These are phyloP conservation scores for Aricia artaxerxes DNA, from an alignment of 2,888 invertebrate species.

Conservation along the genomic window DNA sequence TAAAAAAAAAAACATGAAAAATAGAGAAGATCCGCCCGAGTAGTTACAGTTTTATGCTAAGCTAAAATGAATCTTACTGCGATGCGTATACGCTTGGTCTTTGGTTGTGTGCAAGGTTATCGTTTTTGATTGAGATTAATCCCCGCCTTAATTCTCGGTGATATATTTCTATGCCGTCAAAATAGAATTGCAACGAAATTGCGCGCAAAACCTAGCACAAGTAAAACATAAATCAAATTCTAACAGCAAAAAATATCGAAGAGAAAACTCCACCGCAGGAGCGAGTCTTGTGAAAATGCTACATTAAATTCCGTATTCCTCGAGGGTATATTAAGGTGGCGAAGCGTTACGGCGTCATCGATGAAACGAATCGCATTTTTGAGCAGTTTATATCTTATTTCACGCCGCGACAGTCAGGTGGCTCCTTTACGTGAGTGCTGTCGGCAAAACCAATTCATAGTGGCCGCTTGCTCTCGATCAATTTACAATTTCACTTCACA, in stretches of 20 bases:
- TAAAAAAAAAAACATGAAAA: too few species aligned
- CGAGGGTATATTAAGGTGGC: slow-evolving; percentile 44
- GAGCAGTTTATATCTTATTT: slow-evolving; percentile 72
- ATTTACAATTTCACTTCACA: slow-evolving; percentile 7
- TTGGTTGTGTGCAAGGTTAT: too few species aligned
- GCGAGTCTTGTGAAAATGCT: slow-evolving; percentile 17
- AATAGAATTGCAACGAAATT: background rate
- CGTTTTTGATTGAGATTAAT: too few species aligned
- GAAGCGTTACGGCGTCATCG: slow-evolving; percentile 44
- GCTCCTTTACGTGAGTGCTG: slow-evolving; percentile 50
- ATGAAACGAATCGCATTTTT: slow-evolving; percentile 64
- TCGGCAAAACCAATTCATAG: slow-evolving; percentile 68
- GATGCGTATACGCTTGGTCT: too few species aligned
- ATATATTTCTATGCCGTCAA: background rate
- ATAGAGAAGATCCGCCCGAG: too few species aligned
- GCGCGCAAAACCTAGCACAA: background rate
- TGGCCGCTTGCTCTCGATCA: slow-evolving; percentile 47
- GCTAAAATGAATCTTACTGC: too few species aligned
- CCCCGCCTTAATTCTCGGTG: background rate
- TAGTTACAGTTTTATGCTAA: too few species aligned
- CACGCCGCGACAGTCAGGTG: slow-evolving; percentile 63
- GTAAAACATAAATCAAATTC: slow-evolving; percentile 14
- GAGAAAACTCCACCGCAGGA: background rate
- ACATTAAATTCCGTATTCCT: slow-evolving; percentile 42
- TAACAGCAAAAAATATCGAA: slow-evolving; percentile 4